A percentile compares a stretch with the other conserved stretches of the same genome.
phyloP scores from a whole-genome alignment of 2,888 invertebrate genomes.

The Acanthopleura granulata region DNA sequence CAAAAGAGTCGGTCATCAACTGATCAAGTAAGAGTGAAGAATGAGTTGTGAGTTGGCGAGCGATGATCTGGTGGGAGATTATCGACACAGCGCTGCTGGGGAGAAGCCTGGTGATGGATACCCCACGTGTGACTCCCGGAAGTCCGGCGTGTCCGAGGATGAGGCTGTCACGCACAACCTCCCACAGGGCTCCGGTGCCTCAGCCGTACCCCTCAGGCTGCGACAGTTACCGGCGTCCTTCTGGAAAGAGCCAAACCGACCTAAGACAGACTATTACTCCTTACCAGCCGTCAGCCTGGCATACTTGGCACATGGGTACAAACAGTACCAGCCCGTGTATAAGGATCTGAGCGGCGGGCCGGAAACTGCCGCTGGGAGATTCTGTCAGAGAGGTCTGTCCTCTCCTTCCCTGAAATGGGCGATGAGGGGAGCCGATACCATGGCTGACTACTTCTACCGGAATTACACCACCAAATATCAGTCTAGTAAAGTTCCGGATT shows the following conservation, averaged over 20 bases:
- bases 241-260: conserved; percentile 8
- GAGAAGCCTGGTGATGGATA: no score
- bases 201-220: neutral
- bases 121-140: no score
- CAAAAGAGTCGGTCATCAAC: no score
- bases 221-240: conserved; percentile 9
- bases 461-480: conserved; percentile 8
- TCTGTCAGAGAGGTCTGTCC: neutral
- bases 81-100: no score
- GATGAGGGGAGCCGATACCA: neutral
- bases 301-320: neutral
- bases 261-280: neutral
- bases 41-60: no score
- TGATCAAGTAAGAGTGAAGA: no score
- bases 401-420: neutral
- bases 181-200: no score
- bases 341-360: neutral
- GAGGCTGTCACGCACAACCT: no score
- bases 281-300: neutral
- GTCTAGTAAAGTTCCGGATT: neutral
- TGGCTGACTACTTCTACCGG: neutral
- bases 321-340: neutral
- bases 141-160: no score
- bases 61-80: no score
- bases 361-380: neutral